Evolutionary conservation across 1,140 invertebrate species (phyloP).

Genomic region (Zaprionus ornatus): DNA sequence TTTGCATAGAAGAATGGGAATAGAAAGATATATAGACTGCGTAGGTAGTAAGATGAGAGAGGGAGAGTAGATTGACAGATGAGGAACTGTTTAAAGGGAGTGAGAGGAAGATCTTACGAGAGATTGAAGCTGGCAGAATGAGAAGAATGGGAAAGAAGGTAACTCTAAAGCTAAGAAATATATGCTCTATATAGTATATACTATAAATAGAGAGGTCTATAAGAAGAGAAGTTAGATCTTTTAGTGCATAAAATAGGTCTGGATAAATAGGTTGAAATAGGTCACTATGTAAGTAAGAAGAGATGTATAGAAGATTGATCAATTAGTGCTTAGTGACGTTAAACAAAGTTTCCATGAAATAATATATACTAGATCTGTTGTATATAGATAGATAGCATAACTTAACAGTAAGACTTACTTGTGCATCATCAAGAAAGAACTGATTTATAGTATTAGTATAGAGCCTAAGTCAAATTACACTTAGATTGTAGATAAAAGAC

Average conservation of each 20-base stretch:
- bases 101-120: background rate
- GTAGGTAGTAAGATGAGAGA: background rate
- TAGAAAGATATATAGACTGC: background rate
- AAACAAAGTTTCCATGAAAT: background rate
- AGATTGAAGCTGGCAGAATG: background rate
- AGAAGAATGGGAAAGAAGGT: background rate
- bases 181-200: background rate
- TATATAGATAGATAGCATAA: no score
- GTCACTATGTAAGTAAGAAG: no score
- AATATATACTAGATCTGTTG: background rate
- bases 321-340: no score
- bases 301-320: no score
- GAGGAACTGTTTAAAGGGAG: background rate
- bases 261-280: no score
- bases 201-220: no score
- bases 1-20: background rate
- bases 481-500: background rate
- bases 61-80: background rate
- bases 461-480: accelerated
- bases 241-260: no score
- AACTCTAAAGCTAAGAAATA: background rate
- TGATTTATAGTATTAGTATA: no score
- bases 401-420: no score
- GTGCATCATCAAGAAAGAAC: no score
- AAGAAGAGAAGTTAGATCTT: no score